These are phyloP conservation scores for Panagrolaimus sp. DNA, from an alignment of 1,140 invertebrate genomes.

Conservation along the genomic window DNA sequence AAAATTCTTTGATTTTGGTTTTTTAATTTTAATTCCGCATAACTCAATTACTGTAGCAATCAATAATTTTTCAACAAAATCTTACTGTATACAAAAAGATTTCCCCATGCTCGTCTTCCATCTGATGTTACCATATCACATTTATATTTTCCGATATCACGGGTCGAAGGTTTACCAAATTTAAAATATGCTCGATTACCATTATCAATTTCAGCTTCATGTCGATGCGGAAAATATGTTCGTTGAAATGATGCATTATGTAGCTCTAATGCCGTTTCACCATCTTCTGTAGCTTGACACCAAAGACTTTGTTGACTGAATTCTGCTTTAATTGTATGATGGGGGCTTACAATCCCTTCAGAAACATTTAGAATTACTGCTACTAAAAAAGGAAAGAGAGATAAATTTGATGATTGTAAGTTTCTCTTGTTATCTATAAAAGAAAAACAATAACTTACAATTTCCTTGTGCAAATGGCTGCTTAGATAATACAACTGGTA, in stretches of 20 bases:
- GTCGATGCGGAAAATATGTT: slow-evolving; percentile 4
- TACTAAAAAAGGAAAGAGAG: too few relatives aligned
- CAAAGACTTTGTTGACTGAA: slow-evolving; percentile 20
- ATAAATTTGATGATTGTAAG: too few relatives aligned
- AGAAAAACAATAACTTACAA: too few relatives aligned
- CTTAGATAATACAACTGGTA: too few relatives aligned
- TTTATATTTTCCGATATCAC: slow-evolving; percentile 22
- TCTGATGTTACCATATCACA: slow-evolving; percentile 22
- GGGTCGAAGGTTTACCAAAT: neutral
- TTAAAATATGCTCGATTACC: slow-evolving; percentile 20
- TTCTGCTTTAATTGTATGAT: slow-evolving; percentile 11
- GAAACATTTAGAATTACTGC: slow-evolving; percentile 21
- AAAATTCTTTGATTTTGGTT: too few relatives aligned
- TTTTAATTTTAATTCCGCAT: too few relatives aligned
- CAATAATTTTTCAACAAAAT: too few relatives aligned
- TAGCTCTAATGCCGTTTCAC: neutral
- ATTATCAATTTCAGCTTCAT: slow-evolving; percentile 15
- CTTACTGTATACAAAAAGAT: slow-evolving; percentile 22
- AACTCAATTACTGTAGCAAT: too few relatives aligned
- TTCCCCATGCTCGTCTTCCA: slow-evolving; percentile 23
- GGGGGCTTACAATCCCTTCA: slow-evolving; percentile 20
- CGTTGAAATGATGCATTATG: slow-evolving; percentile 1
- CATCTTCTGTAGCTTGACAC: slow-evolving; percentile 23
- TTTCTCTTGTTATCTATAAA: too few relatives aligned
- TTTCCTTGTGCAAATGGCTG: too few relatives aligned